These are phyloP conservation scores for Zingel zingel DNA, from an alignment of 2,113 vertebrate species.

Conservation along the genomic window DNA sequence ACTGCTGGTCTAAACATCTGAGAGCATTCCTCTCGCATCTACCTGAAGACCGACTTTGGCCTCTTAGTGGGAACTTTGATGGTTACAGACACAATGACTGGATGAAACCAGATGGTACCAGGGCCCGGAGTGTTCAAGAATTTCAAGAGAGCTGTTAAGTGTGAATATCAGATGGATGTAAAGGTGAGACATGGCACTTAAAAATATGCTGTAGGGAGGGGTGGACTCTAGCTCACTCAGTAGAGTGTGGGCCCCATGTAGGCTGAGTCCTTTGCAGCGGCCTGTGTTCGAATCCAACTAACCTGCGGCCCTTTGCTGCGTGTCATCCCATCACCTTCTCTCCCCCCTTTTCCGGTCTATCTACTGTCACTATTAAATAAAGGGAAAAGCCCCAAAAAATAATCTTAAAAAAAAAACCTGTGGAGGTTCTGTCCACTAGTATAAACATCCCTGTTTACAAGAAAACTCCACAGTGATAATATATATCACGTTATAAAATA, in stretches of 20 bases:
- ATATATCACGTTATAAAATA: background rate
- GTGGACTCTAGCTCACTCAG: too few species aligned
- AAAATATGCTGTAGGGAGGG: background rate
- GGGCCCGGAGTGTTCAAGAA: conserved; percentile 63
- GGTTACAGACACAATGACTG: conserved; percentile 80
- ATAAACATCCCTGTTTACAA: conserved; percentile 6
- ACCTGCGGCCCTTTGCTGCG: too few species aligned
- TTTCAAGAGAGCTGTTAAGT: conserved; percentile 90
- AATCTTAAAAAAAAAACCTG: background rate
- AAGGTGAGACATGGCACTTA: background rate
- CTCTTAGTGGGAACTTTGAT: conserved; percentile 88
- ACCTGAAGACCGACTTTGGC: conserved; percentile 89
- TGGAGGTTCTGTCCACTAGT: background rate
- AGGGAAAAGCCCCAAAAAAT: too few species aligned
- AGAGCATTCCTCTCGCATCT: conserved; percentile 76
- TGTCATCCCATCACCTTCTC: too few species aligned
- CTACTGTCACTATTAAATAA: too few species aligned
- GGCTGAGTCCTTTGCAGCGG: too few species aligned
- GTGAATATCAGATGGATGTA: conserved; percentile 23
- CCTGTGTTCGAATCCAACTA: too few species aligned
- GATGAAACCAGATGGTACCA: conserved; percentile 81
- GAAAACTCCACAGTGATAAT: conserved; percentile 4
- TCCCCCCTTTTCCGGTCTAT: too few species aligned
- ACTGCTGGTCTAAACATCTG: conserved; percentile 83
- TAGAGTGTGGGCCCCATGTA: too few species aligned